Conservation (phyloP, 2,113 vertebrate species). For the Hemibagrus wyckioides region DNA sequence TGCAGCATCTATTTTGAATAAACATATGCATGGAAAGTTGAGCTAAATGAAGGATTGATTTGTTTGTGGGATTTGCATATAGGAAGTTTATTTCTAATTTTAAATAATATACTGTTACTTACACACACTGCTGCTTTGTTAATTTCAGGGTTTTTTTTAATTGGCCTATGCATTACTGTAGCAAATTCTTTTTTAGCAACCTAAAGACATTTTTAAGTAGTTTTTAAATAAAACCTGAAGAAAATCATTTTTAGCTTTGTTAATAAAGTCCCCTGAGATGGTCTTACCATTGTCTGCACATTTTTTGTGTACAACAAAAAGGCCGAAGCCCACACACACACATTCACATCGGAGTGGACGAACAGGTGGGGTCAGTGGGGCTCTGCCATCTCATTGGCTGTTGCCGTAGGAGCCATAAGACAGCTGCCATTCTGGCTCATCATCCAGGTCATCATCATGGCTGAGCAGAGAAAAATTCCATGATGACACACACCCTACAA, state of each 20-base stretch:
- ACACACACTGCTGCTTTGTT: neutral
- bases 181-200: neutral
- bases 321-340: constrained; percentile 1
- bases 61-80: constrained; percentile 14
- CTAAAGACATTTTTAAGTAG: neutral
- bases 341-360: constrained; percentile 16
- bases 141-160: neutral
- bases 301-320: neutral
- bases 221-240: neutral
- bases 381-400: constrained; percentile 46
- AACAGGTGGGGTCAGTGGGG: constrained; percentile 53
- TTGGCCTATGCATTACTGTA: neutral
- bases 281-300: constrained; percentile 1
- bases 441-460: constrained; percentile 39
- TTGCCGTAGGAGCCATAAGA: constrained; percentile 53
- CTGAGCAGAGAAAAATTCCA: constrained; percentile 46
- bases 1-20: neutral
- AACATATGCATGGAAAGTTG: neutral
- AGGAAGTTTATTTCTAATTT: neutral
- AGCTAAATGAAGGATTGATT: neutral
- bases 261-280: neutral
- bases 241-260: neutral
- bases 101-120: neutral
- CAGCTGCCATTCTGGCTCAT: constrained; percentile 51
- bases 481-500: constrained; percentile 44